Base-by-base conservation (phyloP, 2,113 vertebrate genomes). In the Microcebus jonahi region DNA sequence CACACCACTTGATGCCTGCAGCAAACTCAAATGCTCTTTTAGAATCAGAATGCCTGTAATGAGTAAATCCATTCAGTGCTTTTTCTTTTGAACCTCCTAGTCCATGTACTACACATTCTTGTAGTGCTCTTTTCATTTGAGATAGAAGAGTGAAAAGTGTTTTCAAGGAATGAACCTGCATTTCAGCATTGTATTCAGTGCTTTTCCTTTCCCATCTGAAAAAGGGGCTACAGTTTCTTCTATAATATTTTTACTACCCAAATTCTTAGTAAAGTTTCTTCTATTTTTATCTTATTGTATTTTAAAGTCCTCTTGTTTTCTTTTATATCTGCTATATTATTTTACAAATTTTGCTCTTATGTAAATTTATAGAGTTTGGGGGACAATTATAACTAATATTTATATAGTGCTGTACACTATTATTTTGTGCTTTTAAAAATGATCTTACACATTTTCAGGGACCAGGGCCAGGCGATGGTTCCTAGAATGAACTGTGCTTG, bases 351-450 rank as follows among this genome's bases (percentile, higher is more conserved):
- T 90, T 92, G 5, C 27, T 81, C 57, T 85, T 86, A 57, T 13
- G 39, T 71, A 76, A 61, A 82, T 77, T 29, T 61, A 75, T 27
- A 86, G 80, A 77, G 9, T 57, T 91, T 80, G 36, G 17, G 36
- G 27, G 9, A 79, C 55, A 83, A 36, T 61, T 82, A 89, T n/a
- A 84, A 67, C 36, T 80, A 67, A 85, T 91, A 76, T n/a, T 90
- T 91, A 15, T 29, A n/a, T 20, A 39, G 21, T 36, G n/a, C 23
- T 90, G 14, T 34, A 65, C 0, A 13, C 70, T 83, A 63, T 53
- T 65, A n/a, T 57, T 73, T 95, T 45, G 76, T 85, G 50, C 21
- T 63, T 91, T 90, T 63, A 45, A 88, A 93, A 86, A 63, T 68
- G 15, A 84, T 31, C 61, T 84, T 31, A 86, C 8, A 57, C 18